phyloP scores from a whole-genome alignment of 2,113 vertebrate species.

The Galemys pyrenaicus region DNA sequence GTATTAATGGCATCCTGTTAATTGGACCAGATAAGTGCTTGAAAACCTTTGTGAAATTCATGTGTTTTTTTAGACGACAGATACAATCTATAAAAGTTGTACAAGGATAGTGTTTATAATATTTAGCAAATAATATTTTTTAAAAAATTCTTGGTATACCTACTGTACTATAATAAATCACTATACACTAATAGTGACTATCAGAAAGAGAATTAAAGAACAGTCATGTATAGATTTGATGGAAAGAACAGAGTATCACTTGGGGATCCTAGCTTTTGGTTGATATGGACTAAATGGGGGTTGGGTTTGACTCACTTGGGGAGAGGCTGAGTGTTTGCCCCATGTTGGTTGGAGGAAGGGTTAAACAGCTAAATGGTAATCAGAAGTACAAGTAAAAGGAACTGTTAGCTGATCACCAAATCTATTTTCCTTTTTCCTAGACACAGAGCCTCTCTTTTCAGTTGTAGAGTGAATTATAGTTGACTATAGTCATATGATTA shows the following conservation, averaged over 20 bases:
- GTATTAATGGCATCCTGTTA: background rate
- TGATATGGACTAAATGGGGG: background rate
- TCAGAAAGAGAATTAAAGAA: background rate
- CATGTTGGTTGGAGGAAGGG: background rate
- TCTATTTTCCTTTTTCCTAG: background rate
- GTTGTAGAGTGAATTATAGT: too few relatives aligned
- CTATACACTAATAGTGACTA: too few relatives aligned
- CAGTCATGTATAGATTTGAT: background rate
- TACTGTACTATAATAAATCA: too few relatives aligned
- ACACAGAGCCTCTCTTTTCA: background rate
- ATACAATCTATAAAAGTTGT: background rate
- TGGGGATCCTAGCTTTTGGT: background rate
- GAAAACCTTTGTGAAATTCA: background rate
- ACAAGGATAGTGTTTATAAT: background rate
- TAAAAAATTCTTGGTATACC: background rate
- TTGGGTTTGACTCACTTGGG: background rate
- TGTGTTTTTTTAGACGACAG: background rate
- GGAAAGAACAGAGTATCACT: background rate
- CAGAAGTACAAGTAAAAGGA: background rate
- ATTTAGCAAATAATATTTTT: background rate
- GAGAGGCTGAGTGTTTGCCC: background rate
- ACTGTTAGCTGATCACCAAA: background rate
- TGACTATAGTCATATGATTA: background rate
- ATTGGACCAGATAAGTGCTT: background rate
- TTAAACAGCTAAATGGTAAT: background rate